These are phyloP conservation scores for Trissonchulus latispiculum DNA, from an alignment of 2,888 invertebrate genomes.

Conservation along the genomic window DNA sequence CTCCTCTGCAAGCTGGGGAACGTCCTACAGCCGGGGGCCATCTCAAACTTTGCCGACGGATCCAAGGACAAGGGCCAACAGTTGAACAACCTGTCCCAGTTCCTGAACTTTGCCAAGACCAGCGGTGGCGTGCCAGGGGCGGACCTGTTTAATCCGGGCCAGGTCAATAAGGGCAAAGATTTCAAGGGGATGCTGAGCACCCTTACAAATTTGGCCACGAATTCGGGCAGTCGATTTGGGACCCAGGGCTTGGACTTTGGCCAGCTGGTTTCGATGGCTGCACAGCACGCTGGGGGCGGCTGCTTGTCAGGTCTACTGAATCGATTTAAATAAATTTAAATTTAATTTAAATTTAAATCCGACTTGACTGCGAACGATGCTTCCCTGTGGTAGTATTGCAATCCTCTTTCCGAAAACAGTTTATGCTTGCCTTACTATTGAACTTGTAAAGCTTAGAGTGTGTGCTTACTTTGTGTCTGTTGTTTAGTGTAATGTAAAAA, in stretches of 20 bases:
- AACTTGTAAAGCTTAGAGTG: too few species aligned
- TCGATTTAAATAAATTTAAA: background rate
- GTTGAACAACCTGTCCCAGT: background rate
- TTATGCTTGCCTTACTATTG: too few species aligned
- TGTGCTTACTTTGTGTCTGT: too few species aligned
- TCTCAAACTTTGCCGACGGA: background rate
- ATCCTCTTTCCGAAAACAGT: too few species aligned
- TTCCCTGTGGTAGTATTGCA: too few species aligned
- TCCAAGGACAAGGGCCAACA: background rate
- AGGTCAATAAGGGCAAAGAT: background rate
- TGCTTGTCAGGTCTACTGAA: background rate
- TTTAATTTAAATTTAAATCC: too few species aligned
- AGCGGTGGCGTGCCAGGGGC: background rate
- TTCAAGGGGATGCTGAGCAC: background rate
- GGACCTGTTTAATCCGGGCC: background rate
- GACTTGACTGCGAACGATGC: too few species aligned
- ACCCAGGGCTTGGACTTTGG: background rate
- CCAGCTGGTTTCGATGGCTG: background rate
- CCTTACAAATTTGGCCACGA: background rate
- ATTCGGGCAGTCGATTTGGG: background rate
- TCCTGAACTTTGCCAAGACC: background rate
- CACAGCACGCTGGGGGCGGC: background rate
- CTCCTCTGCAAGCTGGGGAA: slow-evolving; percentile 3
- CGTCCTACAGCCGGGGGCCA: background rate
- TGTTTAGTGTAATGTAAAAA: too few species aligned